phyloP scores from a whole-genome alignment of 92 coral and sea anemone genomes.

The Heteractis magnifica region DNA sequence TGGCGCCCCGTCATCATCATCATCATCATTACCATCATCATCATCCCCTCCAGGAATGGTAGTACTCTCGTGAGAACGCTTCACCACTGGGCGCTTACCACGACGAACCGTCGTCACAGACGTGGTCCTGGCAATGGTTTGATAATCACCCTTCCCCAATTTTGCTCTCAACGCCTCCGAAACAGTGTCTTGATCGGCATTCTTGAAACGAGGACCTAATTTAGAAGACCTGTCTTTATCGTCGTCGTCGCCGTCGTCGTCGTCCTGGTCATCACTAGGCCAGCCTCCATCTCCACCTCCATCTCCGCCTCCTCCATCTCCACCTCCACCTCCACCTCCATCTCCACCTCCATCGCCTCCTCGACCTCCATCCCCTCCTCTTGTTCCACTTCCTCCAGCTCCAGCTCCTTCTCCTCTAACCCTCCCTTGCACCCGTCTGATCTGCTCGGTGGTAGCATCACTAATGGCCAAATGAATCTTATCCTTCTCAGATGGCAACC shows the following conservation, averaged over 20 bases:
- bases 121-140: conserved; percentile 24
- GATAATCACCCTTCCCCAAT: conserved; percentile 5
- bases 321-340: no score
- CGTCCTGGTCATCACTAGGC: not conserved
- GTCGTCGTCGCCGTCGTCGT: not conserved
- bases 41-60: not conserved
- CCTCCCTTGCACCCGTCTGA: no score
- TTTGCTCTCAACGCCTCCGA: not conserved
- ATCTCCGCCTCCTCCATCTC: no score
- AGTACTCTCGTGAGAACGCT: not conserved
- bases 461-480: no score
- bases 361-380: no score
- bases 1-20: not conserved
- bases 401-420: no score
- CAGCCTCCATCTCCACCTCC: not conserved
- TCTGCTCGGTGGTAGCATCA: no score
- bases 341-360: no score
- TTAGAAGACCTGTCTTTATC: not conserved
- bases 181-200: conserved; percentile 17
- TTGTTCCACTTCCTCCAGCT: no score
- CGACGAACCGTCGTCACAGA: conserved; percentile 24
- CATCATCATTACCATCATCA: not conserved
- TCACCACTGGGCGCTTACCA: conserved; percentile 11
- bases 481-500: no score
- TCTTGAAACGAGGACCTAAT: not conserved